phyloP scores from a whole-genome alignment of 2,797 vertebrate species.

The Xiphorhynchus erythropygius region DNA sequence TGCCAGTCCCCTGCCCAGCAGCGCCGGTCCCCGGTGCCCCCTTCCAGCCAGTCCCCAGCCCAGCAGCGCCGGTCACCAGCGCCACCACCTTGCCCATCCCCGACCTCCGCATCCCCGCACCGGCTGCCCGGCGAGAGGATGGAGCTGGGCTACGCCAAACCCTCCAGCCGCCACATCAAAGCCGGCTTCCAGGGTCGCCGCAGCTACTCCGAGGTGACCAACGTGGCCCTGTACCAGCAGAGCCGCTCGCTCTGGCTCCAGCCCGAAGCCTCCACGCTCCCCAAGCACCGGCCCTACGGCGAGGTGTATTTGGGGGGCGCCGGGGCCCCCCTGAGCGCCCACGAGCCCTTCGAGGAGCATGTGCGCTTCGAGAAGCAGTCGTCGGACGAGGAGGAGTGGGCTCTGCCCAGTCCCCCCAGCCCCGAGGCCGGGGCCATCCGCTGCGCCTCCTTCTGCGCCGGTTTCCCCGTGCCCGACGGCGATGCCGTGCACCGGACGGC shows the following conservation, averaged over 20 bases:
- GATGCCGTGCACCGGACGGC: slow-evolving; percentile 82
- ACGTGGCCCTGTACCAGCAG: slow-evolving; percentile 89
- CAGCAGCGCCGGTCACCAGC: slow-evolving; percentile 85
- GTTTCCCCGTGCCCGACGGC: slow-evolving; percentile 87
- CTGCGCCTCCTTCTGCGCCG: slow-evolving; percentile 91
- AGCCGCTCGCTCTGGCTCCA: slow-evolving; percentile 87
- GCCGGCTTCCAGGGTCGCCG: slow-evolving; percentile 94
- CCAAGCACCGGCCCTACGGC: slow-evolving; percentile 90
- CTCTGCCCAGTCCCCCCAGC: slow-evolving; percentile 85
- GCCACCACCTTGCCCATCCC: slow-evolving; percentile 75
- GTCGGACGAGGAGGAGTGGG: slow-evolving; percentile 96
- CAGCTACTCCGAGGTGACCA: slow-evolving; percentile 93
- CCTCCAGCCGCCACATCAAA: slow-evolving; percentile 88
- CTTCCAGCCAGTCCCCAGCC: slow-evolving; percentile 78
- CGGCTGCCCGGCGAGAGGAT: slow-evolving; percentile 83
- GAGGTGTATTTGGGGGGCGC: slow-evolving; percentile 79
- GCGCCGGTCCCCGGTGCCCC: slow-evolving; percentile 86
- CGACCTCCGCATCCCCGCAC: slow-evolving; percentile 78
- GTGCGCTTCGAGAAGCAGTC: slow-evolving; percentile 92
- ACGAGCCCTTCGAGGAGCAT: slow-evolving; percentile 84
- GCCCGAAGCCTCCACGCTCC: slow-evolving; percentile 88
- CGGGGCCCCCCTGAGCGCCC: slow-evolving; percentile 75
- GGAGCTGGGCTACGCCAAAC: slow-evolving; percentile 87
- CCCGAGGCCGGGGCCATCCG: slow-evolving; percentile 82
- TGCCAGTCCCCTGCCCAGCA: slow-evolving; percentile 80